Percentiles rank a stretch among this genome's conserved stretches.
Conservation (phyloP, 2,113 vertebrate species). For the Nannobrachium achirus region DNA sequence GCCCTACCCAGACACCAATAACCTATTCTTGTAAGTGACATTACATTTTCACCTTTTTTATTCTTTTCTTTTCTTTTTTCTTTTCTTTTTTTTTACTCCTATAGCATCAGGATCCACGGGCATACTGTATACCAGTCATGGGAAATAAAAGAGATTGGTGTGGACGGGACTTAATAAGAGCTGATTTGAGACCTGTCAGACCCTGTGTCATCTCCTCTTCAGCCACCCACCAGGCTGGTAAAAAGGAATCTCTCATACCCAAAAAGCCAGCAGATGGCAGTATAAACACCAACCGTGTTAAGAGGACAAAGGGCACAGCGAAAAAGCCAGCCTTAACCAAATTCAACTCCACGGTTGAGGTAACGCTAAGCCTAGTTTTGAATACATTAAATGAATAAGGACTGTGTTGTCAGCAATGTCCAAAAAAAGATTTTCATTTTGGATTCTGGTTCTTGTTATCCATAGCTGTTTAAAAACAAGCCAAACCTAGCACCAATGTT, state of each 20-base stretch:
- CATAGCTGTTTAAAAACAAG: slow-evolving; percentile 60
- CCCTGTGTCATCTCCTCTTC: slow-evolving; percentile 7
- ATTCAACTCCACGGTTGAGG: slow-evolving; percentile 73
- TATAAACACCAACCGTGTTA: slow-evolving; percentile 32
- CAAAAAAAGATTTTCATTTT: not conserved
- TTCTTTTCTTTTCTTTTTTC: not conserved
- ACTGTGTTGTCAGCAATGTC: not conserved
- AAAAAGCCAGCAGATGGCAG: slow-evolving; percentile 16
- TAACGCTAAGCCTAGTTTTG: slow-evolving; percentile 31
- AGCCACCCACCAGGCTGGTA: slow-evolving; percentile 23
- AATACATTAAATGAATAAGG: not conserved
- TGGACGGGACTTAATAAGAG: slow-evolving; percentile 32
- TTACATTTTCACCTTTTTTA: not conserved
- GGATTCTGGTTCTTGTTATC: not conserved
- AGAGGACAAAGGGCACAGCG: slow-evolving; percentile 41
- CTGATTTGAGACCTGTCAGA: slow-evolving; percentile 49
- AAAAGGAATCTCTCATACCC: slow-evolving; percentile 19
- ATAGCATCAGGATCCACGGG: slow-evolving; percentile 64
- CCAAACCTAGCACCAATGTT: slow-evolving; percentile 37
- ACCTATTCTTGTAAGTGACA: too few species aligned
- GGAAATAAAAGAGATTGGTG: slow-evolving; percentile 52
- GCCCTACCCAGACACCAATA: not conserved
- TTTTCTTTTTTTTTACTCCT: slow-evolving; percentile 13
- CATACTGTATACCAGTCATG: slow-evolving; percentile 28
- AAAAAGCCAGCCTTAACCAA: slow-evolving; percentile 55